A percentile compares a stretch with the other conserved stretches of the same genome.
Evolutionary conservation across 1,140 invertebrate genomes (phyloP).

Genomic region (Aricia agestis): DNA sequence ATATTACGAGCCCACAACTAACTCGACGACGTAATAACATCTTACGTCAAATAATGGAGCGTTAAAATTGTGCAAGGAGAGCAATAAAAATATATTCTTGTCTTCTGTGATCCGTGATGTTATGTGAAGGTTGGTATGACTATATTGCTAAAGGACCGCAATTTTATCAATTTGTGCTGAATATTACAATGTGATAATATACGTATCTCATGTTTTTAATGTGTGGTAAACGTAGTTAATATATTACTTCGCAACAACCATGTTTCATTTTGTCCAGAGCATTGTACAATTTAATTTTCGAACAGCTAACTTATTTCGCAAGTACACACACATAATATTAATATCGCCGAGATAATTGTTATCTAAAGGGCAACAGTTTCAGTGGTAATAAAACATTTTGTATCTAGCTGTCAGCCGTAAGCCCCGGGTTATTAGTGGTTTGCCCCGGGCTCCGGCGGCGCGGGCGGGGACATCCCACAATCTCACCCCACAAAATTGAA

Average conservation of each 20-base stretch:
- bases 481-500: slow-evolving; percentile 55
- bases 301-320: no score
- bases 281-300: no score
- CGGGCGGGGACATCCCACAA: slow-evolving; percentile 35
- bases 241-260: no score
- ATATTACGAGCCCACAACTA: slow-evolving; percentile 3
- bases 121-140: background rate
- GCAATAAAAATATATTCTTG: slow-evolving; percentile 8
- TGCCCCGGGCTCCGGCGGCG: slow-evolving; percentile 22
- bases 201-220: no score
- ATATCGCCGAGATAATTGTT: background rate
- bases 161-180: no score
- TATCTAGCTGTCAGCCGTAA: slow-evolving; percentile 10
- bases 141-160: background rate
- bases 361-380: slow-evolving; percentile 4
- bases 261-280: no score
- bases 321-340: no score
- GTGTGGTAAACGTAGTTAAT: no score
- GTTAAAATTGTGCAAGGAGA: background rate
- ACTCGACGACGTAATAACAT: background rate
- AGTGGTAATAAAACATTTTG: slow-evolving; percentile 11
- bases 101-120: background rate
- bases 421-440: slow-evolving; percentile 44
- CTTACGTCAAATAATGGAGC: background rate
- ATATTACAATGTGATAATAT: no score